These are phyloP conservation scores for Diplodus puntazzo DNA, from an alignment of 2,797 vertebrate species.

Conservation along the genomic window DNA sequence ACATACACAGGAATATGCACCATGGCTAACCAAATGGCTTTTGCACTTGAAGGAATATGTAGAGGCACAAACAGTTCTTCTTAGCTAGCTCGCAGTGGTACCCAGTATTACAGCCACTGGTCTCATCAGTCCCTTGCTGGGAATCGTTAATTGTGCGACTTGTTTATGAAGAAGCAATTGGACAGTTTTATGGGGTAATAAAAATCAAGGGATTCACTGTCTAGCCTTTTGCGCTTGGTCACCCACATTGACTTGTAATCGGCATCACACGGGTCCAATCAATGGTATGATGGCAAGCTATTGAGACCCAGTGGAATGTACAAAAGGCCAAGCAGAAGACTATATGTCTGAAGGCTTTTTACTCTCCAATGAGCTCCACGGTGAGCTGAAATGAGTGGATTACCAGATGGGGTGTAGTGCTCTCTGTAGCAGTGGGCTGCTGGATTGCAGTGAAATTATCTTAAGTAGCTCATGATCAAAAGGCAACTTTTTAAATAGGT, in stretches of 20 bases:
- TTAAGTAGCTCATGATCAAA: conserved; percentile 18
- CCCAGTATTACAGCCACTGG: conserved; percentile 22
- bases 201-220: conserved; percentile 59
- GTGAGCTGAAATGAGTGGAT: conserved; percentile 18
- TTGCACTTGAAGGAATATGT: conserved; percentile 47
- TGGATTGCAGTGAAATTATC: conserved; percentile 24
- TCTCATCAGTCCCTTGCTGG: conserved; percentile 1
- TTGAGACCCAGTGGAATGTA: conserved; percentile 30
- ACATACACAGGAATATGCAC: conserved; percentile 57
- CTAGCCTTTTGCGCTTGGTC: conserved; percentile 54
- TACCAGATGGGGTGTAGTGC: not conserved
- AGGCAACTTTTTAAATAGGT: conserved; percentile 28
- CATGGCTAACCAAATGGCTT: conserved; percentile 57
- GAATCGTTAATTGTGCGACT: conserved; percentile 43
- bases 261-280: conserved; percentile 51
- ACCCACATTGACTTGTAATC: conserved; percentile 58
- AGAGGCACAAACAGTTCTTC: conserved; percentile 32
- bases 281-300: conserved; percentile 43
- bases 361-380: conserved; percentile 20
- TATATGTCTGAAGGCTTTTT: conserved; percentile 35
- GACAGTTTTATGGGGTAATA: conserved; percentile 59
- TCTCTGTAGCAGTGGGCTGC: not conserved
- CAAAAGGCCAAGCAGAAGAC: conserved; percentile 47
- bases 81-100: conserved; percentile 11
- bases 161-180: conserved; percentile 59